Percentiles rank a stretch among this genome's conserved stretches.
These are phyloP conservation scores for Babylonia areolata DNA, from an alignment of 1,140 invertebrate genomes.

Conservation along the genomic window DNA sequence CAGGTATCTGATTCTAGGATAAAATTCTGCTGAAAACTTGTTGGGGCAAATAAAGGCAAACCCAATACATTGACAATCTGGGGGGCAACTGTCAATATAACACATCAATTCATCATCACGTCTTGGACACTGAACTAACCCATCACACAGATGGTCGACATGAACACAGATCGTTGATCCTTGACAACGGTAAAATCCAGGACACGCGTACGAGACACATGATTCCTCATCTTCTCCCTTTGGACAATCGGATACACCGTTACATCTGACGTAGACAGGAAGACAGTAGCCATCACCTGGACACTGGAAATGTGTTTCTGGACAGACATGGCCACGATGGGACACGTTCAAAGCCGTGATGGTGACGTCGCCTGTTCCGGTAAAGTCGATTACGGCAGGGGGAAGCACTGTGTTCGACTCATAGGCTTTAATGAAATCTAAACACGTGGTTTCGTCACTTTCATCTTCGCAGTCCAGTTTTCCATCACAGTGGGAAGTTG, in stretches of 20 bases:
- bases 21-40: background rate
- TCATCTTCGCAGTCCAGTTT: background rate
- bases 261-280: conserved; percentile 11
- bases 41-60: background rate
- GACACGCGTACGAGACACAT: conserved; percentile 21
- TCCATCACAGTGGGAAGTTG: background rate
- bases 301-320: conserved; percentile 19
- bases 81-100: background rate
- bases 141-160: conserved; percentile 16
- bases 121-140: background rate
- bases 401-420: background rate
- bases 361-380: background rate
- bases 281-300: background rate
- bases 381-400: background rate
- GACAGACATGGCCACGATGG: background rate
- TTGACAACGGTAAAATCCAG: conserved; percentile 25
- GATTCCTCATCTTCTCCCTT: background rate
- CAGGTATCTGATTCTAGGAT: background rate
- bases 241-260: conserved; percentile 17
- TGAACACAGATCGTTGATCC: background rate
- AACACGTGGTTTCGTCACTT: background rate
- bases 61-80: background rate
- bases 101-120: conserved; percentile 24
- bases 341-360: background rate
- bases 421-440: background rate